Evolutionary conservation across 2,113 vertebrate genomes (phyloP), one percentile per base, ranked within the genome.

Genomic region (Azemiops feae): DNA sequence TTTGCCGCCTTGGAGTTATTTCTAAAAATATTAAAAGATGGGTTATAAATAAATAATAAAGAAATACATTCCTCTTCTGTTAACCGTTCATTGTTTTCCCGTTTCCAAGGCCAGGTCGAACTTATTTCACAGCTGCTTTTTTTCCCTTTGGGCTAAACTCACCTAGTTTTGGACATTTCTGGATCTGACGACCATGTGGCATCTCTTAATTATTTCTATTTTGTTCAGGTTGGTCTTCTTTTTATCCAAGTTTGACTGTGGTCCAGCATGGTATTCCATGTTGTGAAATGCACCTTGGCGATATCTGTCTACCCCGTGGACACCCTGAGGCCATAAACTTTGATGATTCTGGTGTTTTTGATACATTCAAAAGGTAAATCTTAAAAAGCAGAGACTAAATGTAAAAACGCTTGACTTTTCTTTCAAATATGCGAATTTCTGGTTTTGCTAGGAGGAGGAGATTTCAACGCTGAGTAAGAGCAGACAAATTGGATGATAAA

Each of bases 241-340:
- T 99, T 97, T 99, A 99, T 97, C 99, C 99, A 89, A 99, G 99
- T 97, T 98, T 99, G 96, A 99, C 99, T 93, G 99, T 99, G 97
- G 99, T 99, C 96, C 99, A 99, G 96, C 99, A 99, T 97, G 99
- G 99, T 95, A 99, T 99, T 96, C 99, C 99, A 94, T 99, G 99
- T 97, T 99, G 98, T 96, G 99, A 99, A 97, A 98, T 99, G 97
- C 98, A 99, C 96, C 95, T 98, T 97, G 99, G 99, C 94, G 99
- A 99, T 95, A 95, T 99, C 96, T 99, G 99, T 97, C 99, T 99
- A 98, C 99, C 99, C 96, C 99, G 99, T 93, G 99, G 98, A 98
- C 99, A 99, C 98, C 98, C 98, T 85, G 99, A 99, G 97, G 98
- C 99, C 98, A 99, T 99, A 97, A 99, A 99, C 97, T 99, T 99